Evolutionary conservation across 2,888 invertebrate genomes (phyloP).

Genomic region (Dryadula phaetusa): DNA sequence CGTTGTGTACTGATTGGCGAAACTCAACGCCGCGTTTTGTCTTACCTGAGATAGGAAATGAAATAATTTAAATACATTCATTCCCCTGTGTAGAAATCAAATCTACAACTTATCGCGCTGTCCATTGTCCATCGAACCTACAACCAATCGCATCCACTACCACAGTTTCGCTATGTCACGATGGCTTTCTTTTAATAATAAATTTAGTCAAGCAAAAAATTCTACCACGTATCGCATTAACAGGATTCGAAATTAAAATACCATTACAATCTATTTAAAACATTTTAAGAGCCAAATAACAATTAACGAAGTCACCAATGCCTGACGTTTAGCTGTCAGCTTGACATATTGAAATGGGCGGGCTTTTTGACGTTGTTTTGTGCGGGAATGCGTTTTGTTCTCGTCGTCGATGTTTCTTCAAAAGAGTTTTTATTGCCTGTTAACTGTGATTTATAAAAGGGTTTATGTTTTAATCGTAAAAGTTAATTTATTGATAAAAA

Average conservation of each 20-base stretch:
- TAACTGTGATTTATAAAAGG: slow-evolving; percentile 28
- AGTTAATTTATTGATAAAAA: not conserved
- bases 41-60: too few relatives aligned
- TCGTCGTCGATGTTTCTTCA: slow-evolving; percentile 12
- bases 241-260: slow-evolving; percentile 59
- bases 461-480: not conserved
- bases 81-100: too few relatives aligned
- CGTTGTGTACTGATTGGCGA: not conserved
- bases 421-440: slow-evolving; percentile 34
- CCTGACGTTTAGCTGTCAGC: slow-evolving; percentile 57
- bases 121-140: too few relatives aligned
- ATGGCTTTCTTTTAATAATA: not conserved
- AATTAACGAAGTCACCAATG: slow-evolving; percentile 76
- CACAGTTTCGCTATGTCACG: not conserved
- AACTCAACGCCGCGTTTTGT: not conserved
- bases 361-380: slow-evolving; percentile 63
- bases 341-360: slow-evolving; percentile 68
- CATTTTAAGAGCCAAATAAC: slow-evolving; percentile 62
- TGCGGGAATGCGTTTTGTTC: slow-evolving; percentile 53
- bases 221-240: not conserved
- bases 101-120: too few relatives aligned
- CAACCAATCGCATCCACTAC: too few relatives aligned
- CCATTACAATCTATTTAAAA: slow-evolving; percentile 54
- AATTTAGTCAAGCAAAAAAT: not conserved
- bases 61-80: too few relatives aligned